Evolutionary conservation across 2,113 vertebrate genomes (phyloP).

Genomic region (Tychaedon coryphoeus): DNA sequence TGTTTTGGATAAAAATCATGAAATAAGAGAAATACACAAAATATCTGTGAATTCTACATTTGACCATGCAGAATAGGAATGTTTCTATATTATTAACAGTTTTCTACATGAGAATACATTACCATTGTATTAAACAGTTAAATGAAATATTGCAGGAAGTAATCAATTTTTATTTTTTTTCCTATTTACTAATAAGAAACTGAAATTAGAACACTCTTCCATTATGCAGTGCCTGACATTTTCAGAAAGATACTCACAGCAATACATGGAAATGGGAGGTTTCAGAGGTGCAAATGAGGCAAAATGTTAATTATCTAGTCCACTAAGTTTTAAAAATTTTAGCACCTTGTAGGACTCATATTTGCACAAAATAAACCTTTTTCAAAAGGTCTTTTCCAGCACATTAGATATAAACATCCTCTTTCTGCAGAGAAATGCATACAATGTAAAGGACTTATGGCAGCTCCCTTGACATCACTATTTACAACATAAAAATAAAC

Average conservation of each 20-base stretch:
- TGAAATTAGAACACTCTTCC: conserved; percentile 19
- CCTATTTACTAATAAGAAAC: conserved; percentile 7
- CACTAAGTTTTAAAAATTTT: conserved; percentile 17
- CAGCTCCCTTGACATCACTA: neutral
- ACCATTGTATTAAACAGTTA: neutral
- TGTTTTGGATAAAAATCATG: neutral
- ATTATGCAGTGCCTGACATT: conserved; percentile 33
- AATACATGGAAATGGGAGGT: conserved; percentile 6
- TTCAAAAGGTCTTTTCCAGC: neutral
- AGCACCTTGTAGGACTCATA: conserved; percentile 2
- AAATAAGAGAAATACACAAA: neutral
- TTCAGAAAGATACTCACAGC: conserved; percentile 6
- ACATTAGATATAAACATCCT: neutral
- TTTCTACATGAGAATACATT: neutral
- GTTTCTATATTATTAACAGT: neutral
- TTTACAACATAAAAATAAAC: neutral
- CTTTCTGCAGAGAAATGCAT: neutral
- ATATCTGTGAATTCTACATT: neutral
- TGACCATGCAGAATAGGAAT: neutral
- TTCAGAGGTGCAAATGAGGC: conserved; percentile 16
- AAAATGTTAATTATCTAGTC: conserved; percentile 42
- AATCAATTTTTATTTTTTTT: neutral
- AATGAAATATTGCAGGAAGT: neutral
- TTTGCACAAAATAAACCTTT: conserved; percentile 24
- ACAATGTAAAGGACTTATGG: neutral